Conservation (phyloP, 2,888 invertebrate species). For the Orchestes rusci region DNA sequence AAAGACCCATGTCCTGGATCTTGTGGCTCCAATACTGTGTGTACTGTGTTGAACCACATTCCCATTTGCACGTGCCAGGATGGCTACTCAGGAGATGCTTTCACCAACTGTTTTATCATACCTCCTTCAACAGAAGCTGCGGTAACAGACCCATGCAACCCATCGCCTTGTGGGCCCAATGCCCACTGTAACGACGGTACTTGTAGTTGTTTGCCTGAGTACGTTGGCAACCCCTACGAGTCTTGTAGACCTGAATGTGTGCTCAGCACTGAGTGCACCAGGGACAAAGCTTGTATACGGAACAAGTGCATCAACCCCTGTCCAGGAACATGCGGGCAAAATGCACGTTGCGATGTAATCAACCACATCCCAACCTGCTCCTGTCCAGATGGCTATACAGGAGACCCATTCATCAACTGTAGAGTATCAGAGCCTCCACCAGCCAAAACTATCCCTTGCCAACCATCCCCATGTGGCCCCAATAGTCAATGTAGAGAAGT, state of each 20-base stretch:
- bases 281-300: constrained; percentile 57
- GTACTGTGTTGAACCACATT: constrained; percentile 71
- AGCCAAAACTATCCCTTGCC: constrained; percentile 42
- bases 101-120: constrained; percentile 59
- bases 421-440: constrained; percentile 32
- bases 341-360: constrained; percentile 64
- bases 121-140: constrained; percentile 43
- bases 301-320: constrained; percentile 67
- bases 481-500: constrained; percentile 49
- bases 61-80: constrained; percentile 74
- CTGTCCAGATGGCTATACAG: constrained; percentile 60
- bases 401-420: constrained; percentile 47
- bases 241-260: constrained; percentile 67
- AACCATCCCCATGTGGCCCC: constrained; percentile 49
- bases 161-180: constrained; percentile 72
- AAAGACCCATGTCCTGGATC: constrained; percentile 77
- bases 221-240: constrained; percentile 60
- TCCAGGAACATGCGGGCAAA: constrained; percentile 60
- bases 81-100: constrained; percentile 75
- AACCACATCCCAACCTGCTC: constrained; percentile 67
- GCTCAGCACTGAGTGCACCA: constrained; percentile 57
- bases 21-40: constrained; percentile 72
- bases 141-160: constrained; percentile 54
- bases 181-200: constrained; percentile 58
- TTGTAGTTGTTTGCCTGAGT: constrained; percentile 56